Percentiles rank a stretch among this genome's conserved stretches.
phyloP scores from a whole-genome alignment of 2,797 vertebrate species.

The Megalops cyprinoides region DNA sequence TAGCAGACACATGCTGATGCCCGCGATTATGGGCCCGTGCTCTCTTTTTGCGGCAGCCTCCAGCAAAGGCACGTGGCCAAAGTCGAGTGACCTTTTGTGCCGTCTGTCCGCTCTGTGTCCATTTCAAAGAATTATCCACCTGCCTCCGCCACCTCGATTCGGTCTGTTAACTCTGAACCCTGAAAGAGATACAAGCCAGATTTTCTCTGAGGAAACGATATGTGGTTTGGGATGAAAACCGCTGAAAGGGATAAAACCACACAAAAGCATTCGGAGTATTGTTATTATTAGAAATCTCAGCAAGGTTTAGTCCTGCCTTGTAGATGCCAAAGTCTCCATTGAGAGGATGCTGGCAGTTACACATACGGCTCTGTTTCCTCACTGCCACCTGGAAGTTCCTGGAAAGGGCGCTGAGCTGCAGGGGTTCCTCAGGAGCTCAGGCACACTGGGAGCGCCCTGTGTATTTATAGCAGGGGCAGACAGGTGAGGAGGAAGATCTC shows the following conservation, averaged over 20 bases:
- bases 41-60: not conserved
- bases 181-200: not conserved
- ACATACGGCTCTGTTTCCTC: no score
- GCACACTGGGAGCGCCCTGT: not conserved
- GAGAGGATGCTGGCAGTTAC: not conserved
- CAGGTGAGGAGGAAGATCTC: not conserved
- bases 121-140: not conserved
- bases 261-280: not conserved
- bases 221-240: not conserved
- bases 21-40: not conserved
- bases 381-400: not conserved
- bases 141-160: not conserved
- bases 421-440: not conserved
- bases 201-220: not conserved
- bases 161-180: no score
- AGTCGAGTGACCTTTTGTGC: not conserved
- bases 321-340: not conserved
- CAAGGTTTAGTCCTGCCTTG: not conserved
- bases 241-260: no score
- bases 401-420: not conserved
- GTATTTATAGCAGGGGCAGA: constrained; percentile 16
- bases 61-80: not conserved
- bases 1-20: not conserved
- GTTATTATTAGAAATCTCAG: not conserved
- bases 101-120: not conserved